These are phyloP conservation scores for Falco cherrug DNA, from an alignment of 2,797 vertebrate genomes.

Conservation along the genomic window DNA sequence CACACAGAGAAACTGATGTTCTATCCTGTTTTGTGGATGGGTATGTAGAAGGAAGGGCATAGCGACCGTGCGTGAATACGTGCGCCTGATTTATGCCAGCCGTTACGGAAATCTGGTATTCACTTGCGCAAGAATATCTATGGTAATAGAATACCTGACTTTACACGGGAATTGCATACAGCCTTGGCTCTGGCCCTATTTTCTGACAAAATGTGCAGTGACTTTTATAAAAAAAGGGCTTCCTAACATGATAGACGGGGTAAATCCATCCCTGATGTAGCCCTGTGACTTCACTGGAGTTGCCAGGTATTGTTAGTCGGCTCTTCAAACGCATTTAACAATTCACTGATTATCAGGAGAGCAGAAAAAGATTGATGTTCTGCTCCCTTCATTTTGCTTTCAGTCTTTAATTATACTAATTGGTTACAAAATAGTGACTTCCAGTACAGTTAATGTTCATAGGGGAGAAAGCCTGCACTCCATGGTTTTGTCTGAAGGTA, in stretches of 20 bases:
- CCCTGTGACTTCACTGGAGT: background rate
- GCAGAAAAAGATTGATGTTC: background rate
- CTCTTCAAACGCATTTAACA: conserved; percentile 6
- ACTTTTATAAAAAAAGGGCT: background rate
- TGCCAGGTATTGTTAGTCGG: background rate
- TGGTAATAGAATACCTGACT: background rate
- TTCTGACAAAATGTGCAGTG: background rate
- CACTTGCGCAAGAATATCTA: background rate
- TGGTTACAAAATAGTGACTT: background rate
- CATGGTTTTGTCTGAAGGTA: background rate
- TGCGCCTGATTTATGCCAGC: background rate
- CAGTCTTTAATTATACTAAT: conserved; percentile 24
- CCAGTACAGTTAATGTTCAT: background rate
- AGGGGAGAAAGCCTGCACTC: background rate
- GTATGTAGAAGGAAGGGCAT: rapidly evolving
- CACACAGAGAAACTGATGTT: background rate
- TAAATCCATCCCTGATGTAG: background rate
- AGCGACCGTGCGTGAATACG: rapidly evolving
- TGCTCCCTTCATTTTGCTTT: background rate
- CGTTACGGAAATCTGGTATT: background rate
- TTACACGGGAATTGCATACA: background rate
- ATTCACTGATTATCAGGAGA: background rate
- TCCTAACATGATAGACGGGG: background rate
- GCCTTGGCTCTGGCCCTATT: background rate
- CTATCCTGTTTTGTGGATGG: background rate